phyloP scores from a whole-genome alignment of 1,140 invertebrate genomes.

The Aphelinus certus region DNA sequence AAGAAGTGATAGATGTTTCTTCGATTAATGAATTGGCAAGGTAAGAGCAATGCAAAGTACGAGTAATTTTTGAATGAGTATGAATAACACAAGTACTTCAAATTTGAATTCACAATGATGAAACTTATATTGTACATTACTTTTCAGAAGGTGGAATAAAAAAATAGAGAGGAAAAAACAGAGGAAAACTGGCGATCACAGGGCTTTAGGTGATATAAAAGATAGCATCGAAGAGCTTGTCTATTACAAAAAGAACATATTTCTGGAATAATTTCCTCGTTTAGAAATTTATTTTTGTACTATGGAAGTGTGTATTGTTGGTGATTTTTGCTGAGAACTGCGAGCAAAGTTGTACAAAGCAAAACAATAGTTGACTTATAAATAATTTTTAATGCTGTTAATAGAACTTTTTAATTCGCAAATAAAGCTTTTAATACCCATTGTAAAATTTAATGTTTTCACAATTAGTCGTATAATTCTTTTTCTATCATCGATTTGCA shows the following conservation, averaged over 20 bases:
- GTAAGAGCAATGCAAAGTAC: slow-evolving; percentile 52
- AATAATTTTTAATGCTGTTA: no score
- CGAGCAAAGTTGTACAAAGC: no score
- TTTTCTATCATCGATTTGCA: no score
- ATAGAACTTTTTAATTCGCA: no score
- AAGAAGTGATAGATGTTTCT: slow-evolving; percentile 93
- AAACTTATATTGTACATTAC: neutral
- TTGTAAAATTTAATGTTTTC: no score
- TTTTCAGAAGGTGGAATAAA: slow-evolving; percentile 77
- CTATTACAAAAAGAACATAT: slow-evolving; percentile 73
- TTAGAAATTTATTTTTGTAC: no score
- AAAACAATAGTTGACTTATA: no score
- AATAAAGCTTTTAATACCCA: no score
- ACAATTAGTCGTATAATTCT: no score
- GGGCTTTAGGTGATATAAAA: slow-evolving; percentile 84
- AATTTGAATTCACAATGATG: neutral
- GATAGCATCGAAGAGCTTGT: slow-evolving; percentile 89
- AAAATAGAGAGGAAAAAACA: slow-evolving; percentile 69
- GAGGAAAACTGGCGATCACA: slow-evolving; percentile 76
- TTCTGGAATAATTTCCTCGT: neutral
- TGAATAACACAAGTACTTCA: slow-evolving; percentile 29
- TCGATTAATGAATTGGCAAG: slow-evolving; percentile 86
- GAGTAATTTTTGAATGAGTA: neutral
- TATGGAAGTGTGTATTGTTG: no score
- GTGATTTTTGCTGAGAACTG: no score